Base-by-base conservation (phyloP, 2,797 vertebrate species). In the Pangasius sanitwongsei region DNA sequence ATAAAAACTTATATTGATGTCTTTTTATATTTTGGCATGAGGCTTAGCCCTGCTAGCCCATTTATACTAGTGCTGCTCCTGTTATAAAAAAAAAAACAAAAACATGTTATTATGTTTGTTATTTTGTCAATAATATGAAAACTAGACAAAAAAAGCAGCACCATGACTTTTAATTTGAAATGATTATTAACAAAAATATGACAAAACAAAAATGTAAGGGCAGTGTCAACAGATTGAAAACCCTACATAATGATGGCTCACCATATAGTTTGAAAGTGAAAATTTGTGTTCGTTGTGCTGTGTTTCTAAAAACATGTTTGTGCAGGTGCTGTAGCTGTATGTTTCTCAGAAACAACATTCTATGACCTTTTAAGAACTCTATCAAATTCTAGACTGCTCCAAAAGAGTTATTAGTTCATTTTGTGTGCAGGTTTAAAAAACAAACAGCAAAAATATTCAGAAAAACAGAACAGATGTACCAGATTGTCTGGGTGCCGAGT, bases 281-380 rank as follows among this genome's bases (percentile, higher is more conserved):
- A 48, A 48, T 44, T 6, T 75, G 23, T 53, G 9, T 78, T n/a
- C 13, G 7, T 53, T 78, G 23, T 1, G 13, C 13, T n/a, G 12
- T 15, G 28, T 53, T n/a, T 55, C 28, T 78, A 8, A 78, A 53
- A 50, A 78, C 25, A 23, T 41, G 41, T 55, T 31, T 15, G 48
- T 78, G 28, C 28, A 31, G 50, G 4, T 55, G 48, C 41, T 74
- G 37, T 4, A 44, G 20, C 70, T 74, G 70, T 74, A 74, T 55
- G 13, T 78, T 78, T 78, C n/a, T 15, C 25, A 78, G 6, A 78
- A 78, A 77, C 72, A 75, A 75, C 41, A 50, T 28, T 77, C n/a
- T 48, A 50, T 28, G 44, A 77, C 74, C 23, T 50, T 48, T 48
- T 50, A 28, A 77, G 18, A 13, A 77, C 23, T 9, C 15, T 69